A percentile compares a stretch with the other conserved stretches of the same genome.
Evolutionary conservation across 2,113 vertebrate species (phyloP).

Genomic region (Corvus hawaiiensis): DNA sequence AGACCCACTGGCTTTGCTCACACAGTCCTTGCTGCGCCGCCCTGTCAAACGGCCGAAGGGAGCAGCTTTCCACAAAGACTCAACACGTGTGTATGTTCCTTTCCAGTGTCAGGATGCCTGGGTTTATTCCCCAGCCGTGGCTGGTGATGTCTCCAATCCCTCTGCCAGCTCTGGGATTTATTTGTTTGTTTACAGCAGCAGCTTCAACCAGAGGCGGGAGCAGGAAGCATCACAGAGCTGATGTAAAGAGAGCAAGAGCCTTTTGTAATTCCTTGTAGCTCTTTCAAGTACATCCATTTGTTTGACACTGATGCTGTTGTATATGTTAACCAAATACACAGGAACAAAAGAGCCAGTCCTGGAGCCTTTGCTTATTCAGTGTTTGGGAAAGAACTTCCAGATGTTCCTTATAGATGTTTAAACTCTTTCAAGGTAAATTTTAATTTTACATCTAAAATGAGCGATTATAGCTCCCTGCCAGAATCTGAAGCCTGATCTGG

Average conservation of each 20-base stretch:
- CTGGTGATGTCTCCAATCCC: neutral
- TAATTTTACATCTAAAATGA: neutral
- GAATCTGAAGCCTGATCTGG: neutral
- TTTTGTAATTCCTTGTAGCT: slow-evolving; percentile 48
- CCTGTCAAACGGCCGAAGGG: neutral
- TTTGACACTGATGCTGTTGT: neutral
- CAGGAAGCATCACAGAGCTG: neutral
- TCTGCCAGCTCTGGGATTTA: neutral
- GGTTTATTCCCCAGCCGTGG: neutral
- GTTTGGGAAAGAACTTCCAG: neutral
- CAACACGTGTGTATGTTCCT: accelerated
- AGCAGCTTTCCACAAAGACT: neutral
- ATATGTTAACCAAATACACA: neutral
- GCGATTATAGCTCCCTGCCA: neutral
- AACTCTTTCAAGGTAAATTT: neutral
- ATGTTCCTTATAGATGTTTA: neutral
- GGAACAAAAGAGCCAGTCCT: neutral
- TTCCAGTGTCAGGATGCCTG: neutral
- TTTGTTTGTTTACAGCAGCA: slow-evolving; percentile 7
- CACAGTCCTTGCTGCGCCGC: neutral
- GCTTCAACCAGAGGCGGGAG: neutral
- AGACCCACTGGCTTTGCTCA: neutral
- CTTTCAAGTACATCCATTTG: slow-evolving; percentile 26
- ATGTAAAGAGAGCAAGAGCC: slow-evolving; percentile 18
- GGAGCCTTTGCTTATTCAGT: neutral